Conservation (phyloP, 2,888 invertebrate genomes). For the Ligdia adustata region DNA sequence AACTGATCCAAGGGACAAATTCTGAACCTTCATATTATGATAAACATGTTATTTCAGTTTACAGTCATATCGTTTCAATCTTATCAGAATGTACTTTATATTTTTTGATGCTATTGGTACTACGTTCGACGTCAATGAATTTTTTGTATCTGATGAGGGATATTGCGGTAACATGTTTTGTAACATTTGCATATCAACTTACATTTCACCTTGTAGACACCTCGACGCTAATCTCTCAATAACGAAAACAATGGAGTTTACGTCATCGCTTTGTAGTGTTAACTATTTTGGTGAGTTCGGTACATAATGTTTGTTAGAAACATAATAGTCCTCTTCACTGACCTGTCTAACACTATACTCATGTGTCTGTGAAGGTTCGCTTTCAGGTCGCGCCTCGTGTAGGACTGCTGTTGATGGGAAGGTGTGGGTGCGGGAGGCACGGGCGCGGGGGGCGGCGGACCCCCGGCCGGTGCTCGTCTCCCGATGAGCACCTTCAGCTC, state of each 20-base stretch:
- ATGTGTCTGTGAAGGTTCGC: constrained; percentile 81
- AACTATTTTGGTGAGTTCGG: neutral
- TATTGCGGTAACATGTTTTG: neutral
- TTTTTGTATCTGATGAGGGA: constrained; percentile 1
- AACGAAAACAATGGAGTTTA: constrained; percentile 7
- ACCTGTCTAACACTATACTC: constrained; percentile 82
- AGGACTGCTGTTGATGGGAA: constrained; percentile 60
- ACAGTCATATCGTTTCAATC: neutral
- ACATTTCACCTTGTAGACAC: constrained; percentile 24
- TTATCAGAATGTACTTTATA: neutral
- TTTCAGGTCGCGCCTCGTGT: constrained; percentile 76
- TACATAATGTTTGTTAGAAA: constrained; percentile 1
- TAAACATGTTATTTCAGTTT: constrained; percentile 7
- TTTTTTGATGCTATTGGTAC: neutral
- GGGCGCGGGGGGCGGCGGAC: constrained; percentile 51
- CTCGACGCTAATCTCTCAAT: constrained; percentile 15
- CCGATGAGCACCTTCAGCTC: constrained; percentile 82
- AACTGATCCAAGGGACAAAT: constrained; percentile 24
- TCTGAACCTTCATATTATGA: constrained; percentile 7
- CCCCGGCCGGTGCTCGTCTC: constrained; percentile 73
- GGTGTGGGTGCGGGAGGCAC: constrained; percentile 41
- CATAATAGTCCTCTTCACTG: constrained; percentile 46
- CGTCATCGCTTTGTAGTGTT: constrained; percentile 4
- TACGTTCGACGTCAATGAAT: constrained; percentile 5
- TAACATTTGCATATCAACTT: constrained; percentile 21